These are phyloP conservation scores for Epirrhoe tristata DNA, from an alignment of 2,888 invertebrate genomes.

Conservation along the genomic window DNA sequence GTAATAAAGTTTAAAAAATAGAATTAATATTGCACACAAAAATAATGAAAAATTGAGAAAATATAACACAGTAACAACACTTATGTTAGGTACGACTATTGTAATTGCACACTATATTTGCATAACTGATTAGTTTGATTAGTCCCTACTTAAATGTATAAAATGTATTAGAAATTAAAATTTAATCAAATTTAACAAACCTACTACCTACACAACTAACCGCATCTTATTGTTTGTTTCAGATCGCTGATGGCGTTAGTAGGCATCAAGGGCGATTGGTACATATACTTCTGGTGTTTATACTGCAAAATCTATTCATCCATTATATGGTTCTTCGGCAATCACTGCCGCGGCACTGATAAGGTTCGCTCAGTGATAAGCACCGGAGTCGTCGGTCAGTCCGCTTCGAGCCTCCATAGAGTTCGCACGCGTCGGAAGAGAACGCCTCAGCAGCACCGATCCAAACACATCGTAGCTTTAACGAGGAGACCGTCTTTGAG, in stretches of 20 bases:
- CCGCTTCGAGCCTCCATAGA: conserved; percentile 75
- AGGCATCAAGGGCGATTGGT: conserved; percentile 75
- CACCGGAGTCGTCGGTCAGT: conserved; percentile 72
- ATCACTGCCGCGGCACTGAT: conserved; percentile 80
- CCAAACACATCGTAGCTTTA: conserved; percentile 75
- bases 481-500: conserved; percentile 77
- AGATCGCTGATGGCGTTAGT: conserved; percentile 81
- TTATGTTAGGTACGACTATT: no score
- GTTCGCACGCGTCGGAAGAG: conserved; percentile 80
- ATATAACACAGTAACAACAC: no score
- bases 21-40: no score
- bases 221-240: conserved; percentile 56
- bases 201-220: not conserved
- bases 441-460: conserved; percentile 66
- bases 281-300: conserved; percentile 74
- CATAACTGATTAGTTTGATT: not conserved
- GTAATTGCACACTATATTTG: no score
- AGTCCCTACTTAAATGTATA: not conserved
- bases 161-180: not conserved
- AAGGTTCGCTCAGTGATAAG: conserved; percentile 81
- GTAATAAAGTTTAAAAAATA: no score
- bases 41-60: no score
- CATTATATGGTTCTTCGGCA: conserved; percentile 78
- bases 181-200: no score
- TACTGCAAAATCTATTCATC: conserved; percentile 78